These are phyloP conservation scores for Podarcis raffonei DNA, from an alignment of 2,113 vertebrate genomes.

Conservation along the genomic window DNA sequence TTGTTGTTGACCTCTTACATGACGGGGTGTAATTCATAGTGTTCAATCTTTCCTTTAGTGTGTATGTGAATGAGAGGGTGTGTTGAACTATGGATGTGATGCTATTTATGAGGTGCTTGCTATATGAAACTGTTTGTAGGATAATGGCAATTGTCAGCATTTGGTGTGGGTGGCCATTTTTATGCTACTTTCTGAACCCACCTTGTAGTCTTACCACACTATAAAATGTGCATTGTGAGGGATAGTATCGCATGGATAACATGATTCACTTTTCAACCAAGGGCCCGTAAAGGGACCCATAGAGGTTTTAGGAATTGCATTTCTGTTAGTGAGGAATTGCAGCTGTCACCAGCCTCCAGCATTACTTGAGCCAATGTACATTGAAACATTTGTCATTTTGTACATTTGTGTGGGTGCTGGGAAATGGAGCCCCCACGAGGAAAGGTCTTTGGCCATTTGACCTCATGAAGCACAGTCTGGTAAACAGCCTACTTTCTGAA, in stretches of 20 bases:
- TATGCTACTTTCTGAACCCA: neutral
- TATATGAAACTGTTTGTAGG: neutral
- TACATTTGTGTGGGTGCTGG: neutral
- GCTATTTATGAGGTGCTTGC: neutral
- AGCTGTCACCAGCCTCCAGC: neutral
- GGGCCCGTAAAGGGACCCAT: neutral
- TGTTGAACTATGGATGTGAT: neutral
- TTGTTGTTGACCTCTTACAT: neutral
- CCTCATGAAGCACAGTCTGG: slow-evolving; percentile 17
- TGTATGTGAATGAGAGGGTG: no score
- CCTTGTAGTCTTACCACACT: neutral
- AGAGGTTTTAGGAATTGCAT: neutral
- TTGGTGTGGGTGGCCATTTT: neutral
- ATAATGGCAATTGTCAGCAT: neutral
- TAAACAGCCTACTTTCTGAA: slow-evolving; percentile 19
- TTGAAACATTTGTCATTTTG: slow-evolving; percentile 32
- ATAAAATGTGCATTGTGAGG: neutral
- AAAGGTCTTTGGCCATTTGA: slow-evolving; percentile 12
- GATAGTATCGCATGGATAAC: neutral
- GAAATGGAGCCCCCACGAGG: slow-evolving; percentile 12
- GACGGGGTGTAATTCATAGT: neutral
- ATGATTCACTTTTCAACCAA: neutral
- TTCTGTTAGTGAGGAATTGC: slow-evolving; percentile 7
- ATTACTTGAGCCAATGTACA: slow-evolving; percentile 39
- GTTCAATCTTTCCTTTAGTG: neutral